Conservation (phyloP, 1,140 invertebrate genomes). For the Philaenus spumarius region DNA sequence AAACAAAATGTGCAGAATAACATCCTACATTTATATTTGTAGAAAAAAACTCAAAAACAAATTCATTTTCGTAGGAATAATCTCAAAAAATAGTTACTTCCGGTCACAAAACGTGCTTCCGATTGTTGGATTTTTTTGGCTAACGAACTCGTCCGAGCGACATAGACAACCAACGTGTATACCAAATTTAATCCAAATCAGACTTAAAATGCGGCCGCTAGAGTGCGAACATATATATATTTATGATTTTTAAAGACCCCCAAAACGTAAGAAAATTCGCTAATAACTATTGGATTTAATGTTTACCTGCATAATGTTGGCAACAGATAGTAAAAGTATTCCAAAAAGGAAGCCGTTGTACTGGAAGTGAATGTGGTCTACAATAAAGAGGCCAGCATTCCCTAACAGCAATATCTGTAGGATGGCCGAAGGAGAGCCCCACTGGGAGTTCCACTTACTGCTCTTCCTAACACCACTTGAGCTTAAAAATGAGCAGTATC, state of each 20-base stretch:
- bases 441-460: conserved; percentile 31
- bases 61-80: no score
- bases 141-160: no score
- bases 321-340: conserved; percentile 81
- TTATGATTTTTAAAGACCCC: not conserved
- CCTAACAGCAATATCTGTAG: conserved; percentile 56
- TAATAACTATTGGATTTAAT: no score
- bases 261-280: not conserved
- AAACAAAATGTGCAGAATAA: no score
- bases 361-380: conserved; percentile 99
- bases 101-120: no score
- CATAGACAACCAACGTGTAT: no score
- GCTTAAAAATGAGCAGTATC: conserved; percentile 31
- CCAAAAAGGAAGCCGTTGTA: conserved; percentile 98
- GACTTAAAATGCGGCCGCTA: no score
- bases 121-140: no score
- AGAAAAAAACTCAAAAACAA: no score
- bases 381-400: conserved; percentile 85
- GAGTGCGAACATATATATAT: not conserved
- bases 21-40: no score
- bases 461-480: conserved; percentile 33
- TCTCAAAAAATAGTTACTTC: no score
- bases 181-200: no score
- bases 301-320: conserved; percentile 51
- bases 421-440: conserved; percentile 31